phyloP scores from a whole-genome alignment of 2,888 invertebrate genomes.

The Rhorus exstirpatorius region DNA sequence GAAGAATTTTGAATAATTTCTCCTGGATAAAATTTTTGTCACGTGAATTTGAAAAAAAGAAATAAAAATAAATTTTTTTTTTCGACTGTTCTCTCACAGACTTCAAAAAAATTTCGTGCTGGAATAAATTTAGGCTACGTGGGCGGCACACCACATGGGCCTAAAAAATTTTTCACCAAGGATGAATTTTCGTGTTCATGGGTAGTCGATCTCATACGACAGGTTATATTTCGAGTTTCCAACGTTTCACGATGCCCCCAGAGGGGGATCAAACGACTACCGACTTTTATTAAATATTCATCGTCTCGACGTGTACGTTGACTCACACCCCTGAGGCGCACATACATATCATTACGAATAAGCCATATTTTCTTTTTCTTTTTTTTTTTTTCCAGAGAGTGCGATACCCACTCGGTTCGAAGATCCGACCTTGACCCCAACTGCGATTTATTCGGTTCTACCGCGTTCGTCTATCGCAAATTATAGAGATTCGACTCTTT shows the following conservation, averaged over 20 bases:
- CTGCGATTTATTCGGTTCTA: neutral
- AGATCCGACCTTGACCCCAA: constrained; percentile 32
- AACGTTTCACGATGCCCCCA: constrained; percentile 17
- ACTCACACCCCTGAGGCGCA: neutral
- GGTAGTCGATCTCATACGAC: constrained; percentile 1
- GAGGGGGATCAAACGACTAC: constrained; percentile 36
- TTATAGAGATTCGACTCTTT: neutral
- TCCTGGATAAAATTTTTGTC: too few species aligned
- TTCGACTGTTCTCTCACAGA: too few species aligned
- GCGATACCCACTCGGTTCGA: constrained; percentile 20
- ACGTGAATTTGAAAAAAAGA: too few species aligned
- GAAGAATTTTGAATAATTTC: too few species aligned
- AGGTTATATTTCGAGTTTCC: constrained; percentile 7
- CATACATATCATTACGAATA: constrained; percentile 7
- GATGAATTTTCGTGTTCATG: neutral
- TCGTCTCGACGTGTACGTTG: constrained; percentile 17
- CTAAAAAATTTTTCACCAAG: neutral
- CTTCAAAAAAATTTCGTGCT: too few species aligned
- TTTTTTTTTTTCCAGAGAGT: constrained; percentile 22
- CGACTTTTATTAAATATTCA: constrained; percentile 62
- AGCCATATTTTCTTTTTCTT: neutral
- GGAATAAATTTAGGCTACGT: too few species aligned
- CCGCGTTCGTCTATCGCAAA: neutral
- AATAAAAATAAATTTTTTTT: too few species aligned
- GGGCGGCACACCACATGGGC: too few species aligned